Percentiles rank a stretch among this genome's conserved stretches.
Conservation (phyloP, 2,113 vertebrate species). For the Myotis yumanensis region DNA sequence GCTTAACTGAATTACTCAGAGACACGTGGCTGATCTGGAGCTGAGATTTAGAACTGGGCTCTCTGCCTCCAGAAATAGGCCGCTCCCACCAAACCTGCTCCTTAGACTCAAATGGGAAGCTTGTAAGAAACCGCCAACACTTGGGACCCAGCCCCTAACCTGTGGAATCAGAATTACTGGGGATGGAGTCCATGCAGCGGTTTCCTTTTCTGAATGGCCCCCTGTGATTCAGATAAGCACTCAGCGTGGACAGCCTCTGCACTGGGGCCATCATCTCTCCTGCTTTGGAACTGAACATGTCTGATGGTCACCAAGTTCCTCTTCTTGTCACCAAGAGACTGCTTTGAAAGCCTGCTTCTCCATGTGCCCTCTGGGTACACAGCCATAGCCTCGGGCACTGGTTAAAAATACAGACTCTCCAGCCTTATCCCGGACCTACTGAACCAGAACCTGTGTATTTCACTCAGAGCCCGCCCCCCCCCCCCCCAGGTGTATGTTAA, state of each 20-base stretch:
- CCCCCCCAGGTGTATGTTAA: neutral
- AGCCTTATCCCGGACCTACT: neutral
- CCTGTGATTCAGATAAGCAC: neutral
- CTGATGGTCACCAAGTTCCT: neutral
- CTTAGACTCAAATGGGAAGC: neutral
- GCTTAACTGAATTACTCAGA: neutral
- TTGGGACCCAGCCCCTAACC: neutral
- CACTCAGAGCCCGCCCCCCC: neutral
- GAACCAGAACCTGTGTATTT: neutral
- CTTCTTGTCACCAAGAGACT: neutral
- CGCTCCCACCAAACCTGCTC: neutral
- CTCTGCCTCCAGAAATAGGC: neutral
- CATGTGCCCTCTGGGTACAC: rapidly evolving
- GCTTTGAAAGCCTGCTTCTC: neutral
- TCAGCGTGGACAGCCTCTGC: neutral
- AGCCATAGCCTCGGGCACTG: neutral
- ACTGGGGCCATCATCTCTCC: neutral
- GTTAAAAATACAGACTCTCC: neutral
- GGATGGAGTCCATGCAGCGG: neutral
- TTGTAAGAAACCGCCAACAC: too few species aligned
- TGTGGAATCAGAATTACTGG: neutral
- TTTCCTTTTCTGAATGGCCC: neutral
- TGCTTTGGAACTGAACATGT: neutral
- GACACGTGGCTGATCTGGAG: neutral
- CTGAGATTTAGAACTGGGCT: neutral